phyloP scores from a whole-genome alignment of 2,113 vertebrate species.

The Hyla sarda region DNA sequence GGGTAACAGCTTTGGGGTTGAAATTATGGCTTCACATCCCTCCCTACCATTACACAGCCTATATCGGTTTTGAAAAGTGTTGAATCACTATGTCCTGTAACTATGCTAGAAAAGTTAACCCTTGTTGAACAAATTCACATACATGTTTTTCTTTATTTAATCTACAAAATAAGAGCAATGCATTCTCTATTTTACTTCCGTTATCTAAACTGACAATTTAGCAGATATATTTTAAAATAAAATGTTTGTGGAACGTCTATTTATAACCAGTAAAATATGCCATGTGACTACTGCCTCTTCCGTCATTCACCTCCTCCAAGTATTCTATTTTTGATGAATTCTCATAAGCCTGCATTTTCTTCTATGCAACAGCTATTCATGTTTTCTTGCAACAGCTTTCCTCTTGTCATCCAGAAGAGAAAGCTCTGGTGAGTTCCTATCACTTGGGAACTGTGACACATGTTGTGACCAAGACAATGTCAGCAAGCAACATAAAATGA shows the following conservation, averaged over 20 bases:
- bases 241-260: conserved; percentile 4
- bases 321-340: conserved; percentile 42
- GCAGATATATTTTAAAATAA: not conserved
- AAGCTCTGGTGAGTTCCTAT: conserved; percentile 33
- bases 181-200: not conserved
- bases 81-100: too few species aligned
- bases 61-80: too few species aligned
- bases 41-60: too few species aligned
- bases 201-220: not conserved
- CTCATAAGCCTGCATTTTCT: conserved; percentile 3
- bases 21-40: too few species aligned
- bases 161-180: too few species aligned
- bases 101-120: too few species aligned
- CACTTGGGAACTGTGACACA: conserved; percentile 44
- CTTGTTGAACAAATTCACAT: too few species aligned
- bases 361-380: conserved; percentile 27
- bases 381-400: conserved; percentile 34
- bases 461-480: conserved; percentile 3
- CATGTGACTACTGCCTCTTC: conserved; percentile 14
- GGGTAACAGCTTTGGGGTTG: too few species aligned
- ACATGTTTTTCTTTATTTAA: too few species aligned
- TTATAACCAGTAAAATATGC: conserved; percentile 18
- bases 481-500: conserved; percentile 1
- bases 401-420: conserved; percentile 9
- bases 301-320: conserved; percentile 35